Evolutionary conservation across 2,888 invertebrate species (phyloP), one percentile per base, ranked within the genome.

Genomic region (Eugnorisma glareosa): DNA sequence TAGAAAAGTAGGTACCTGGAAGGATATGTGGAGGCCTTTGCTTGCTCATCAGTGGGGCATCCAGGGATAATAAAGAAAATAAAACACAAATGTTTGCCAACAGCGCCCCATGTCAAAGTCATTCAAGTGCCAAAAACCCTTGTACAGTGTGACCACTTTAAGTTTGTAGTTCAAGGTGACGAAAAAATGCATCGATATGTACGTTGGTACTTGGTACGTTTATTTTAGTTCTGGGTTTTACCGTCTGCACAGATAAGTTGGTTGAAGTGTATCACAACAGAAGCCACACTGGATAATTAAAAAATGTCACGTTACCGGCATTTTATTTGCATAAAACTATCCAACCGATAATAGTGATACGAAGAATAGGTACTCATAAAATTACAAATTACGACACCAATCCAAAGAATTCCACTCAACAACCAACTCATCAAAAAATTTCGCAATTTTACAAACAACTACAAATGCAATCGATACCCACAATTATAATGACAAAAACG

Each of bases 401-500:
- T 18, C 0, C 13, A 24, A 72, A 69, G 24, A 54, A 40, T 31
- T 18, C 15, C 31, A 67, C 15, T 21, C 2, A 13, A 45, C 43
- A 73, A 18, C 15, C 31, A 28, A 73, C 40, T 69, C 67, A 64
- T 74, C 59, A 70, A 70, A 75, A 15, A 70, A 67, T 59, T 75
- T 83, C 63, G 79, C 75, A 79, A 75, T 68, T 72, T 15, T 6
- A 71, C 68, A 48, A 75, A 73, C 40, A 73, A 73, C 67, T 75
- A 70, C 40, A 82, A 84, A 68, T 73, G 88, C 71, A 81, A 87
- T 83, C 71, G 86, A 87, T 86, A 86, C 79, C 31, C 40, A 74
- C 71, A 72, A 82, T 82, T 73, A 77, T 70, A 81, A 76, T 85
- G 71, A 80, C 75, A 86, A 88, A 87, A 86, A 88, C 74, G 66